Base-by-base conservation (phyloP, 2,888 invertebrate genomes). In the Pseudolycoriella hygida region DNA sequence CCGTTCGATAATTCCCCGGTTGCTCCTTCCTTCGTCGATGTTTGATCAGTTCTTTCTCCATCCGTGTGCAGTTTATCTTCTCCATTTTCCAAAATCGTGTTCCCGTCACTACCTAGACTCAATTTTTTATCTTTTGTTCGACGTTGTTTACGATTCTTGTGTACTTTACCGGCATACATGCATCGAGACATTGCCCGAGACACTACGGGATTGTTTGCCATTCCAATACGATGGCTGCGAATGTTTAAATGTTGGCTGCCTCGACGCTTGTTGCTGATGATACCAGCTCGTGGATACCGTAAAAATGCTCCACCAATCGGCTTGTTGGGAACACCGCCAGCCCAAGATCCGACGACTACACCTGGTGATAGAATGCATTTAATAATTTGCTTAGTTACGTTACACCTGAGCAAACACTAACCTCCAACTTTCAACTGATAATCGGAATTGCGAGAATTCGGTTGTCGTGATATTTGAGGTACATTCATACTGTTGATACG, bases 331-430 rank as follows among this genome's bases (percentile, higher is more conserved):
- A 47, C 48, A 42, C 50, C 49, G 17, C 42, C 50, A 42, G 56
- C 55, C 56, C 56, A 56, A 40, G 55, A 55, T 49, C 56, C 56
- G 51, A 56, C 56, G 51, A 56, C 56, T 52, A 56, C 53, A 51
- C 56, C 25, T 25, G 25, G n/a, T n/a, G n/a, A n/a, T n/a, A n/a
- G n/a, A n/a, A n/a, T n/a, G n/a, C n/a, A 54, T 53, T 53, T 50
- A 54, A 54, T 54, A 53, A 42, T 40, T 17, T n/a, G n/a, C n/a
- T n/a, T n/a, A n/a, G n/a, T n/a, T n/a, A n/a, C n/a, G n/a, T n/a
- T n/a, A n/a, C 34, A 25, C 14, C 44, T 40, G 41, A 41, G 38
- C 18, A 25, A 25, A 25, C 4, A 25, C 25, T 25, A 4, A 25
- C 25, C 56, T 47, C 56, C 56, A 34, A 56, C 56, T 54, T 56